Percentiles rank a stretch among this genome's conserved stretches.
Evolutionary conservation across 1,140 invertebrate species (phyloP).

Genomic region (Zaprionus vittiger): DNA sequence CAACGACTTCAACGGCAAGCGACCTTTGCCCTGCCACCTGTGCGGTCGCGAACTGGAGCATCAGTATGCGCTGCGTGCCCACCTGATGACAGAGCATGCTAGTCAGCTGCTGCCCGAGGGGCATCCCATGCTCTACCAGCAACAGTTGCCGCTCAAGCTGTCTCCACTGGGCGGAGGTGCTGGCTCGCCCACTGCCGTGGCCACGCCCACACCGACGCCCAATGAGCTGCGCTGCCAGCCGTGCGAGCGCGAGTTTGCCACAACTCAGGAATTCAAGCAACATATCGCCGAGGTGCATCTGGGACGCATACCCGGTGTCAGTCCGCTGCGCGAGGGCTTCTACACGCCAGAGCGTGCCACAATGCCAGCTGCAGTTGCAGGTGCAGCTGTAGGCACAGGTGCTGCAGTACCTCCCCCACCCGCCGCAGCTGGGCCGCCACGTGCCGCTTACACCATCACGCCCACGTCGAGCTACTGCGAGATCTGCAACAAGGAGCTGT

Average conservation of each 20-base stretch:
- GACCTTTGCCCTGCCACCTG: slow-evolving; percentile 86
- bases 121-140: slow-evolving; percentile 63
- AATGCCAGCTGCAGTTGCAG: slow-evolving; percentile 13
- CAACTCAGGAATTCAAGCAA: slow-evolving; percentile 86
- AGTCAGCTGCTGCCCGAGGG: slow-evolving; percentile 53
- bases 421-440: slow-evolving; percentile 35
- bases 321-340: slow-evolving; percentile 79
- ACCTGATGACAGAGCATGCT: slow-evolving; percentile 87
- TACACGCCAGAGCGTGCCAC: slow-evolving; percentile 75
- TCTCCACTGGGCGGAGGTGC: slow-evolving; percentile 49
- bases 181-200: slow-evolving; percentile 13
- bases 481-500: slow-evolving; percentile 99
- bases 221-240: slow-evolving; percentile 85
- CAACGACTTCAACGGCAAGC: slow-evolving; percentile 90
- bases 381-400: background rate
- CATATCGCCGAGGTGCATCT: slow-evolving; percentile 87
- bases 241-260: slow-evolving; percentile 87
- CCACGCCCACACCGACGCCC: slow-evolving; percentile 56
- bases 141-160: slow-evolving; percentile 53
- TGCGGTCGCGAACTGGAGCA: slow-evolving; percentile 88
- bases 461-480: slow-evolving; percentile 97
- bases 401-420: slow-evolving; percentile 55
- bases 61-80: slow-evolving; percentile 86
- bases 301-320: slow-evolving; percentile 47
- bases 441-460: slow-evolving; percentile 85